Evolutionary conservation across 1,140 invertebrate genomes (phyloP), one percentile per base, ranked within the genome.

Genomic region (Euborellia annulipes): DNA sequence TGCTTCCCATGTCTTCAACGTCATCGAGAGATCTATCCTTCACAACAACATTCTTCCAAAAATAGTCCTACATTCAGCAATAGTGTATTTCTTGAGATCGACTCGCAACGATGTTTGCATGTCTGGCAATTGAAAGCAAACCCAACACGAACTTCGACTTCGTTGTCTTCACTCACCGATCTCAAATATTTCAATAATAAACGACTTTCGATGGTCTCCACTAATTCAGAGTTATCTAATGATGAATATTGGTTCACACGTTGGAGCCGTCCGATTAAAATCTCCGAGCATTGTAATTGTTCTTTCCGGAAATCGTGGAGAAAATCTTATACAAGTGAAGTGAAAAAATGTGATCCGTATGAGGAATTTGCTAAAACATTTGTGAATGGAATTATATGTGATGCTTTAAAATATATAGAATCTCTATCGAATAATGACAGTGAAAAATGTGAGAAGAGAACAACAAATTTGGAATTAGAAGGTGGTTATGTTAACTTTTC

Each of bases 161-260:
- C 17, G 13, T 16, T 6, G 9, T 14, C 18, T n/a, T n/a, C 14
- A 23, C 20, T 23, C 13, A 14, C 6, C 8, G 6, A 18, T 18
- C n/a, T 19, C 14, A 13, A 16, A 7, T 14, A 3, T 18, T 30
- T 18, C 42, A 36, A 36, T 14, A 19, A 30, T 2, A 30, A 32
- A 44, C 17, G 14, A 3, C 20, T 34, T 6, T 43, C 42, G 4
- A 11, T 43, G 16, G 3, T 16, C 27, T 43, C 42, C 4, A 34
- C 27, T 17, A 1, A 8, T 44, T 44, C 42, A 32, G 34, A 44
- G 16, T 3, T 44, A 19, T 44, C 42, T 13, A 13, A 23, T n/a
- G 42, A 44, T 11, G 42, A 44, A 17, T 44, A 44, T 19, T 44
- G 42, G 42, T 44, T 44, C 30, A 44, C 22, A 36, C 42, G 42